Evolutionary conservation across 2,888 invertebrate species (phyloP).

Genomic region (Parnassius glacialis): DNA sequence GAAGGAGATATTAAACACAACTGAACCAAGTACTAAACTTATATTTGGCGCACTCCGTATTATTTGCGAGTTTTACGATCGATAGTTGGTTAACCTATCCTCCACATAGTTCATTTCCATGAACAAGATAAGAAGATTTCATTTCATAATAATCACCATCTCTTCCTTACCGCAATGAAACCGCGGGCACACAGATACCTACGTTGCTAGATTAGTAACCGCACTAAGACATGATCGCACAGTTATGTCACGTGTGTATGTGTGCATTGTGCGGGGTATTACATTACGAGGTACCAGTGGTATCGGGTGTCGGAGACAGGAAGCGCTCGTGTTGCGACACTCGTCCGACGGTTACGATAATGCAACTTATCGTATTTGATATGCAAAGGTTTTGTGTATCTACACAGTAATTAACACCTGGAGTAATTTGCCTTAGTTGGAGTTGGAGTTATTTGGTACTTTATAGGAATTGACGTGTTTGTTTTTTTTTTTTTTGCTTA

Average conservation of each 20-base stretch:
- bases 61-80: no score
- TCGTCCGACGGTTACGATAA: slow-evolving; percentile 12
- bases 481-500: no score
- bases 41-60: no score
- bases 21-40: no score
- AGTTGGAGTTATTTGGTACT: no score
- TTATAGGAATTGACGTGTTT: no score
- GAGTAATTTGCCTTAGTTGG: background rate
- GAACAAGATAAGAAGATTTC: no score
- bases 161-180: background rate
- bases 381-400: background rate
- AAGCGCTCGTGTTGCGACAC: slow-evolving; percentile 42
- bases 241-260: slow-evolving; percentile 3
- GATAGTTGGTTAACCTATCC: no score
- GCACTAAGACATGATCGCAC: background rate
- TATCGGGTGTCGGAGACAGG: slow-evolving; percentile 38
- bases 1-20: no score
- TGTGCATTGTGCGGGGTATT: slow-evolving; percentile 14
- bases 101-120: no score
- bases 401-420: background rate
- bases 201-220: background rate
- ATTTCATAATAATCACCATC: no score
- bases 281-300: slow-evolving; percentile 25
- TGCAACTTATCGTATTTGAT: slow-evolving; percentile 12
- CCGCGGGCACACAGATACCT: background rate